Evolutionary conservation across 2,113 vertebrate genomes (phyloP).

Genomic region (Aythya baeri): DNA sequence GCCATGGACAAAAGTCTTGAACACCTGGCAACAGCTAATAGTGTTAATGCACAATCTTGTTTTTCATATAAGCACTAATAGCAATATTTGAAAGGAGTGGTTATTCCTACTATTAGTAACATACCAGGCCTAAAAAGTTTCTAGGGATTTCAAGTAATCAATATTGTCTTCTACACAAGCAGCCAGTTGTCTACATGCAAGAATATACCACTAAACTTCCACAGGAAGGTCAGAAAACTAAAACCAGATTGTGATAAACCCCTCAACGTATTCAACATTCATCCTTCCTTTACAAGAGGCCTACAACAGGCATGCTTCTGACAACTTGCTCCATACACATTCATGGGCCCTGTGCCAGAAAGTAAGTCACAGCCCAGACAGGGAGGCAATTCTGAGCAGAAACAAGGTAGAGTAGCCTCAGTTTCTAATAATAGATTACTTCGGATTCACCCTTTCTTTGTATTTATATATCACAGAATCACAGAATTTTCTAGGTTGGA

Average conservation of each 20-base stretch:
- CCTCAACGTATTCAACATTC: neutral
- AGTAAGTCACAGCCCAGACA: neutral
- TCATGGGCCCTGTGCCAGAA: neutral
- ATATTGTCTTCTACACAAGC: neutral
- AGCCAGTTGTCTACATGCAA: neutral
- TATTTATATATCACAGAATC: neutral
- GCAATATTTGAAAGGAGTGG: neutral
- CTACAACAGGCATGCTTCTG: neutral
- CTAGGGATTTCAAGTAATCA: neutral
- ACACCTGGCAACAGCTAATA: neutral
- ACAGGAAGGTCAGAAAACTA: neutral
- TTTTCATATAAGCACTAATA: neutral
- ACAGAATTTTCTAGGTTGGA: too few species aligned
- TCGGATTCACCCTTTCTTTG: neutral
- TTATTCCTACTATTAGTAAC: neutral
- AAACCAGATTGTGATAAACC: neutral
- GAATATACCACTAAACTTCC: neutral
- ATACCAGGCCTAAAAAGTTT: neutral
- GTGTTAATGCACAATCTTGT: too few species aligned
- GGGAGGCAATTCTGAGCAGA: neutral
- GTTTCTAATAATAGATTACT: neutral
- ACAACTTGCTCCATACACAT: rapidly evolving
- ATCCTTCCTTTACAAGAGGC: neutral
- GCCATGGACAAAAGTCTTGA: neutral
- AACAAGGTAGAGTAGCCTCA: rapidly evolving